Percentiles rank a stretch among this genome's conserved stretches.
These are phyloP conservation scores for Serinus canaria DNA, from an alignment of 2,113 vertebrate species.

Conservation along the genomic window DNA sequence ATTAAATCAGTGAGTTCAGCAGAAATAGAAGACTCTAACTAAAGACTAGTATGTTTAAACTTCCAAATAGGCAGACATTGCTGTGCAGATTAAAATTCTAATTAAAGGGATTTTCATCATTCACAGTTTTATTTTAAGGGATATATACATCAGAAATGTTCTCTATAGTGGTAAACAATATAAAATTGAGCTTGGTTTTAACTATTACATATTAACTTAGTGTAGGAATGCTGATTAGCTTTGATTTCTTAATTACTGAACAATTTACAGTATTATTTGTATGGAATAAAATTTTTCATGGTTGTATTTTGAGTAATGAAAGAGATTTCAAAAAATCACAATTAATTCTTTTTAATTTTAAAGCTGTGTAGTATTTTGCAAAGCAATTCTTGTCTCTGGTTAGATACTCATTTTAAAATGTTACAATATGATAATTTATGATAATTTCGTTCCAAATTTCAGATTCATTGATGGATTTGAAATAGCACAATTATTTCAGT, in stretches of 20 bases:
- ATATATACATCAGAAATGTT: neutral
- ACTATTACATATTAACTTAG: neutral
- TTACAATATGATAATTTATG: conserved; percentile 27
- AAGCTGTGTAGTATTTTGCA: neutral
- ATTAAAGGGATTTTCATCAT: neutral
- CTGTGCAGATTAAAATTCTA: neutral
- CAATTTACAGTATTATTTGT: neutral
- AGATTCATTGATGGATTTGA: conserved; percentile 43
- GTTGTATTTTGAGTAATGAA: neutral
- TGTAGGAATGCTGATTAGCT: neutral
- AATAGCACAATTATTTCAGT: conserved; percentile 17
- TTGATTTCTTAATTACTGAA: neutral
- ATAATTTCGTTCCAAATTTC: conserved; percentile 34
- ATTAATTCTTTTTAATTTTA: neutral
- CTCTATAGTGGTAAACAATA: neutral
- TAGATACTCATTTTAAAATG: conserved; percentile 14
- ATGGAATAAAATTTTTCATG: neutral
- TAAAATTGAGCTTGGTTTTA: neutral
- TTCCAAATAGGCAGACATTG: neutral
- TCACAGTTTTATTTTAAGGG: neutral
- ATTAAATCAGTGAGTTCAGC: neutral
- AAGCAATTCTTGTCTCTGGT: neutral
- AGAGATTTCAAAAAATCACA: neutral
- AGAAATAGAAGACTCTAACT: neutral
- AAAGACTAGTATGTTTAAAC: neutral